phyloP scores from a whole-genome alignment of 2,113 vertebrate species.

The Elachura formosa region DNA sequence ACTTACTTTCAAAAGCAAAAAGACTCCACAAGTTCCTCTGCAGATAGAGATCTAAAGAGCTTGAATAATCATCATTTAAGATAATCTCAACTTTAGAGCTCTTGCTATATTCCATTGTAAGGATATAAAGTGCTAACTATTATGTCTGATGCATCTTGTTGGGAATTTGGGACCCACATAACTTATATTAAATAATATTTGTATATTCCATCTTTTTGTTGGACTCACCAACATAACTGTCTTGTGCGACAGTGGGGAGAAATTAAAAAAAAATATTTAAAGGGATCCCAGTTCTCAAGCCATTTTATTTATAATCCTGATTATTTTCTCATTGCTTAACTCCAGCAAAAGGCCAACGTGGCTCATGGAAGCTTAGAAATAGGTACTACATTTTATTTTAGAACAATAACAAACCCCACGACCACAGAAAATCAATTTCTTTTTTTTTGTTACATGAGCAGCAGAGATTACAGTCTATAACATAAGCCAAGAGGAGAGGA shows the following conservation, averaged over 20 bases:
- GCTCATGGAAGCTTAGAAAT: not conserved
- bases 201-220: conserved; percentile 59
- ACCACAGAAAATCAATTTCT: not conserved
- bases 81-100: conserved; percentile 31
- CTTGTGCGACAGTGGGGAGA: conserved; percentile 27
- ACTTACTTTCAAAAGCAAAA: not conserved
- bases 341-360: not conserved
- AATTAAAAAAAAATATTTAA: conserved; percentile 2
- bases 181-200: conserved; percentile 62
- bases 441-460: not conserved
- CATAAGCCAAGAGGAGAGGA: not conserved
- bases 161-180: conserved; percentile 45
- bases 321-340: not conserved
- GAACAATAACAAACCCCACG: not conserved
- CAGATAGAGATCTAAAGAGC: not conserved
- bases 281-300: conserved; percentile 20
- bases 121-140: not conserved
- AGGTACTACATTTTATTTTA: not conserved
- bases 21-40: not conserved
- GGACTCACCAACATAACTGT: conserved; percentile 27
- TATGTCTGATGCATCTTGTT: not conserved
- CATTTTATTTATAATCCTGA: not conserved
- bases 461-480: not conserved
- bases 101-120: conserved; percentile 23
- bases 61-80: conserved; percentile 20